phyloP scores from a whole-genome alignment of 2,113 vertebrate genomes.

The Felis chaus region DNA sequence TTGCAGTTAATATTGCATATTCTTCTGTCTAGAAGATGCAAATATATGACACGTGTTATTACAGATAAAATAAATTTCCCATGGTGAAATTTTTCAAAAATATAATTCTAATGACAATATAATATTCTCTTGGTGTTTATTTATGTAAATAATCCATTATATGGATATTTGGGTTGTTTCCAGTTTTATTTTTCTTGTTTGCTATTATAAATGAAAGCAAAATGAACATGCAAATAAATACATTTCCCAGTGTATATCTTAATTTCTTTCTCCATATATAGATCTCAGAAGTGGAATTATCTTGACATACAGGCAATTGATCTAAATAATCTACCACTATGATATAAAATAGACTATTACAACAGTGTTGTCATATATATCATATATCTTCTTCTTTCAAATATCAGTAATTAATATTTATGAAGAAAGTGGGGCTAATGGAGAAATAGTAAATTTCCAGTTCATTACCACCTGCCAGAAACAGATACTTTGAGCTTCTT shows the following conservation, averaged over 20 bases:
- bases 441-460: background rate
- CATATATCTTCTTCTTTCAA: background rate
- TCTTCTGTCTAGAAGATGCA: background rate
- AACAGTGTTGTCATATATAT: background rate
- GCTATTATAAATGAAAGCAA: background rate
- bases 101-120: background rate
- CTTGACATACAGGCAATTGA: background rate
- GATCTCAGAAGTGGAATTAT: background rate
- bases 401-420: background rate
- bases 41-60: background rate
- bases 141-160: background rate
- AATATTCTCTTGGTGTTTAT: background rate
- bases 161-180: background rate
- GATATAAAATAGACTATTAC: background rate
- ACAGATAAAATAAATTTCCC: background rate
- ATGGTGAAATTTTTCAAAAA: background rate
- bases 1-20: background rate
- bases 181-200: background rate
- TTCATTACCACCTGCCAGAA: background rate
- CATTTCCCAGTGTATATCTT: background rate
- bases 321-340: background rate
- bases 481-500: background rate
- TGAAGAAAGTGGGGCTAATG: background rate
- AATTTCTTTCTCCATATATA: background rate
- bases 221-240: background rate